Evolutionary conservation across 2,113 vertebrate species (phyloP).

Genomic region (Marcusenius ussheri): DNA sequence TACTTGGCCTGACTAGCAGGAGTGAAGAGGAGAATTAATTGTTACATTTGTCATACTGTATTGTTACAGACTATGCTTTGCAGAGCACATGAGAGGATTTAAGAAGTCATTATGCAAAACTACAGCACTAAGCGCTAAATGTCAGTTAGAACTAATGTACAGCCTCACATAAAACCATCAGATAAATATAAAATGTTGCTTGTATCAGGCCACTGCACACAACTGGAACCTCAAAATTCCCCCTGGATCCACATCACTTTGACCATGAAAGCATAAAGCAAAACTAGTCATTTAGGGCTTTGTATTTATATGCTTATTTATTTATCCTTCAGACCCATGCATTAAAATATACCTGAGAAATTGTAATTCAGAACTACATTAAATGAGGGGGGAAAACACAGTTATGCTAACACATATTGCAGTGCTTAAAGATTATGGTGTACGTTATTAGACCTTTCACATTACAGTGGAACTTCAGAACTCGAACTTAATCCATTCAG

Average conservation of each 20-base stretch:
- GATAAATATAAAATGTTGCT: conserved; percentile 31
- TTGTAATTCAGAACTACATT: neutral
- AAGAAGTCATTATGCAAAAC: conserved; percentile 51
- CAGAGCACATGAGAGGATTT: conserved; percentile 40
- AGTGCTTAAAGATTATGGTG: neutral
- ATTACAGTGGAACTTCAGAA: neutral
- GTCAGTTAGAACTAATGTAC: conserved; percentile 56
- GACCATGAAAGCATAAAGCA: neutral
- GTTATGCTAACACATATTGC: neutral
- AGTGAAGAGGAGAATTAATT: conserved; percentile 33
- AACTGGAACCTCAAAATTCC: neutral
- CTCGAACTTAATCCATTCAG: no score
- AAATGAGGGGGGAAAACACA: neutral
- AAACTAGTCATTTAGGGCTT: neutral
- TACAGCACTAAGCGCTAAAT: conserved; percentile 55
- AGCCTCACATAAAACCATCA: conserved; percentile 37
- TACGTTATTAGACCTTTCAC: neutral
- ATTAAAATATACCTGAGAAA: neutral
- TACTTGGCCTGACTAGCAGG: neutral
- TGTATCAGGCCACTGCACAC: conserved; percentile 19
- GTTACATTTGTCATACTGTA: conserved; percentile 46
- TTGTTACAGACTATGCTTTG: conserved; percentile 49
- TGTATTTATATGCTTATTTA: neutral
- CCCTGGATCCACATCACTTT: neutral
- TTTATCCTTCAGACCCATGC: neutral